A percentile compares a stretch with the other conserved stretches of the same genome.
phyloP scores from a whole-genome alignment of 2,113 vertebrate genomes.

The Aleadryas rufinucha region DNA sequence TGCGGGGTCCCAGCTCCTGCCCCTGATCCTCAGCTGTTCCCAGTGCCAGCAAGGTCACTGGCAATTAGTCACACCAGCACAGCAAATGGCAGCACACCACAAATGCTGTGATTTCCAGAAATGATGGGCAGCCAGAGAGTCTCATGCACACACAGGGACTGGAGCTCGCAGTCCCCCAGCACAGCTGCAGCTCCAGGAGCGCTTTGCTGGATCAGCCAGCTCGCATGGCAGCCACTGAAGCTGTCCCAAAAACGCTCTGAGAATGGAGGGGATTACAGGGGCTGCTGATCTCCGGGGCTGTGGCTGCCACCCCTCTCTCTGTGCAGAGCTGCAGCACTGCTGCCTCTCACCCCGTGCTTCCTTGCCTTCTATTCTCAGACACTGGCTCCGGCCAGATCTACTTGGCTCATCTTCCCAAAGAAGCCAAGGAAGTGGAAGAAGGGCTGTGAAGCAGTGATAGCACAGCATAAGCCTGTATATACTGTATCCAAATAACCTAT shows the following conservation, averaged over 20 bases:
- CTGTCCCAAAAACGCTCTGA: not conserved
- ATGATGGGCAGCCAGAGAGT: fast-evolving
- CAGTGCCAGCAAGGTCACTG: not conserved
- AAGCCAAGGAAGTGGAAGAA: not conserved
- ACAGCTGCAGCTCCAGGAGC: not conserved
- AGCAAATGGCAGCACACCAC: not conserved
- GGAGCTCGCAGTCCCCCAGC: not conserved
- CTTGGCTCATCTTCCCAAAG: not conserved
- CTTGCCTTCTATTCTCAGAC: not conserved
- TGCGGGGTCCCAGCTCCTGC: not conserved
- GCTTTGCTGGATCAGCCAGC: not conserved
- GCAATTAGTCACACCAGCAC: not conserved
- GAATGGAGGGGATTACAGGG: not conserved
- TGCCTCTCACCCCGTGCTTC: not conserved
- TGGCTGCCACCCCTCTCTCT: not conserved
- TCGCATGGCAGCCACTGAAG: fast-evolving
- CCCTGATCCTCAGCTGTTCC: not conserved
- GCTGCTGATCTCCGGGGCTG: not conserved
- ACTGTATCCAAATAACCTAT: conserved; percentile 11
- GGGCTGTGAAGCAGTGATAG: conserved; percentile 23
- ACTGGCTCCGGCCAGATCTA: not conserved
- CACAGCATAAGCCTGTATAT: not conserved
- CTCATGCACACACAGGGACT: fast-evolving
- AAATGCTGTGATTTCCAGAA: not conserved
- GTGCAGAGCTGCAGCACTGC: not conserved